Conservation (phyloP, 2,797 vertebrate species). For the Semaprochilodus insignis region DNA sequence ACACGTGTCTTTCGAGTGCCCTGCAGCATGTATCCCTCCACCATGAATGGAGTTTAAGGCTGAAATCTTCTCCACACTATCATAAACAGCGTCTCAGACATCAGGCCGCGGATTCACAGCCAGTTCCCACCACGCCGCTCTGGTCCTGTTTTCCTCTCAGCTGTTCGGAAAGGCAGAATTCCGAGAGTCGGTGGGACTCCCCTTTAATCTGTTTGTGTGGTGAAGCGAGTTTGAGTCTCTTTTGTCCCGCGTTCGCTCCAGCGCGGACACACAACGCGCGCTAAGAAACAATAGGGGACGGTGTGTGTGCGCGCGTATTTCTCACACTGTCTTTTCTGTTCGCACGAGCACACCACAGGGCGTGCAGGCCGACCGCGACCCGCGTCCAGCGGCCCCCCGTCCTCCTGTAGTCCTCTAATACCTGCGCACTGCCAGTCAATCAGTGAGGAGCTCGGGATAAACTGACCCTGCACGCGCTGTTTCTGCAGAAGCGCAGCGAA, state of each 20-base stretch:
- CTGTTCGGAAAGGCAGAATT: no score
- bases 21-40: neutral
- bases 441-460: neutral
- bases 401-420: neutral
- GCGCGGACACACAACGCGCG: neutral
- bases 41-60: neutral
- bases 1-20: no score
- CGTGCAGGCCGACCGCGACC: neutral
- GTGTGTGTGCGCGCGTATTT: neutral
- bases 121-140: neutral
- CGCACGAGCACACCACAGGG: no score
- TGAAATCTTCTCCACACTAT: no score
- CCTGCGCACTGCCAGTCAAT: neutral
- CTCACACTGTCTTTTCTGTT: no score
- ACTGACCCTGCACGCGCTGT: neutral
- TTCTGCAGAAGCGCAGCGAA: neutral
- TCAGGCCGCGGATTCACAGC: no score
- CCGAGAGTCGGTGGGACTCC: no score
- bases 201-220: neutral
- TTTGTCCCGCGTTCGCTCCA: slow-evolving; percentile 2
- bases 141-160: no score
- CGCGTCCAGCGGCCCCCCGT: neutral
- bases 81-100: no score
- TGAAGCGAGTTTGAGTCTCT: neutral
- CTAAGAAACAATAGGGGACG: neutral